Percentiles rank a stretch among this genome's conserved stretches.
These are phyloP conservation scores for Lordiphosa mommai DNA, from an alignment of 1,140 invertebrate genomes.

Conservation along the genomic window DNA sequence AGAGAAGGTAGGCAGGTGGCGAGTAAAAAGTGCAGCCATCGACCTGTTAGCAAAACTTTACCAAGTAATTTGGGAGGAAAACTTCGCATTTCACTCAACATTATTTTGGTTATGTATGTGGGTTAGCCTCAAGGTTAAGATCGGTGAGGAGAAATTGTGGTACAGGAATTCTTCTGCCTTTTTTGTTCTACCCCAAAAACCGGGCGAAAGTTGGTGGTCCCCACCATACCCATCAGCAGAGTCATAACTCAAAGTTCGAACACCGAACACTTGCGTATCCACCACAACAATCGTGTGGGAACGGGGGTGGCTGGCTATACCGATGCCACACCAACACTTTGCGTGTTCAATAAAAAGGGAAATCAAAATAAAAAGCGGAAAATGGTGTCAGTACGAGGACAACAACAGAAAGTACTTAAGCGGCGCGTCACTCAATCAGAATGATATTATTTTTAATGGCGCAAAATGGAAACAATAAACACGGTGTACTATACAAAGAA, in stretches of 20 bases:
- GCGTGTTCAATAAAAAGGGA: constrained; percentile 68
- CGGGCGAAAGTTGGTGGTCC: not conserved
- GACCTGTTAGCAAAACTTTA: constrained; percentile 54
- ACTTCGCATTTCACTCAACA: not conserved
- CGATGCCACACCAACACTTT: constrained; percentile 46
- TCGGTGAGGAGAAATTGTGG: too few relatives aligned
- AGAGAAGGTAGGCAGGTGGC: not conserved
- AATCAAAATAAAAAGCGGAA: constrained; percentile 47
- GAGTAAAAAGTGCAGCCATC: constrained; percentile 19
- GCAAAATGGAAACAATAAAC: constrained; percentile 67
- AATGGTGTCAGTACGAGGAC: constrained; percentile 70
- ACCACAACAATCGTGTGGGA: not conserved
- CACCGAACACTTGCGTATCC: constrained; percentile 28
- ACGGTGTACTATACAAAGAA: constrained; percentile 34
- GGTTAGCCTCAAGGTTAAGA: too few relatives aligned
- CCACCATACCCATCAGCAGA: constrained; percentile 4
- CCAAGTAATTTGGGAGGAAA: constrained; percentile 50
- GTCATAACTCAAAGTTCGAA: constrained; percentile 12
- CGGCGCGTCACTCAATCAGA: constrained; percentile 75
- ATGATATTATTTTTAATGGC: constrained; percentile 78
- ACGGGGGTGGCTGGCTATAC: constrained; percentile 25
- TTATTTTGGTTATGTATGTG: too few relatives aligned
- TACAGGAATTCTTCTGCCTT: too few relatives aligned
- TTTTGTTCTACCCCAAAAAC: not conserved
- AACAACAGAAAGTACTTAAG: constrained; percentile 70